Base-by-base conservation (phyloP, 2,113 vertebrate species). In the Alethe castanea region DNA sequence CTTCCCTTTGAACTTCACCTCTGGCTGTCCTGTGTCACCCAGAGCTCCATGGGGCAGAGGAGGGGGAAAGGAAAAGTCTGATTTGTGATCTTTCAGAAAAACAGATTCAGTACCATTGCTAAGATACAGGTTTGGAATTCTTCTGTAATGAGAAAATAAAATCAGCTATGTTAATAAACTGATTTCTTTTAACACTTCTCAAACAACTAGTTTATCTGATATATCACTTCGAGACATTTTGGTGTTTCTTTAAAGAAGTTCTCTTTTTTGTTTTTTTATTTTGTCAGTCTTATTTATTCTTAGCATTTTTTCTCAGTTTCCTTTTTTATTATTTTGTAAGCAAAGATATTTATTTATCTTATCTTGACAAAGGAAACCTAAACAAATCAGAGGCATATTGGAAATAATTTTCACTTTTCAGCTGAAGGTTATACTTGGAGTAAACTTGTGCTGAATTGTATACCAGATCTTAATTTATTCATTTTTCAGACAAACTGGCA, bases 1-100 rank as follows among this genome's bases (percentile, higher is more conserved):
- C 1, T 50, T 94, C 62, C 33, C 93, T 97, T 97, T 93, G 95
- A 96, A 91, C 88, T 95, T 94, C 76, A 77, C 65, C 89, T 94
- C 76, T 3, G 74, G 86, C 81, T 81, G 79, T 67, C 70, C 44
- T 11, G 36, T 90, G 82, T 78, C 65, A 76, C 74, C 92, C 59
- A 65, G 8, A 9, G 14, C 66, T 65, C 61, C 76, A 25, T 0
- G 3, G 83, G 81, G 54, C 80, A 35, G 26, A 47, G 64, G 3
- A 48, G 29, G 8, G 20, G 33, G 4, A 35, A 67, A 53, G 71
- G 47, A n/a, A 53, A 57, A 65, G 29, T 72, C 54, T 76, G 47
- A 33, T 36, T 64, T 61, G 62, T 35, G 44, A 8, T 79, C 82
- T 60, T 81, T 78, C 48, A 60, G 50, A 12, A 78, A 81, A 89